These are phyloP conservation scores for Microcebus lehilahytsara DNA, from an alignment of 2,113 vertebrate species.

Conservation along the genomic window DNA sequence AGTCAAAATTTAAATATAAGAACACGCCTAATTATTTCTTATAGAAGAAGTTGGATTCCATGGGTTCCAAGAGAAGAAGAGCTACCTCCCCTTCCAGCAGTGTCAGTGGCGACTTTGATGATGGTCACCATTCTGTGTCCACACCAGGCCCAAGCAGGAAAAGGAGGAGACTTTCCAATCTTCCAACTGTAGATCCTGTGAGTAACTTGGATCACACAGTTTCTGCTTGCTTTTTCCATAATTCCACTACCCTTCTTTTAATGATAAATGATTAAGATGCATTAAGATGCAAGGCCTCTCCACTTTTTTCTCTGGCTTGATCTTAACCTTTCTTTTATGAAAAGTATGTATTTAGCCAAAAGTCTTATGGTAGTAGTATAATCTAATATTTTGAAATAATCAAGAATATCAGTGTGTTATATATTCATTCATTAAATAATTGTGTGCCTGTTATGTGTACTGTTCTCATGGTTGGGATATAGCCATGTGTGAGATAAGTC, in stretches of 20 bases:
- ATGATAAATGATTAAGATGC: slow-evolving; percentile 1
- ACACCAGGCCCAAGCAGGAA: slow-evolving; percentile 93
- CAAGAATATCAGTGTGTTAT: not conserved
- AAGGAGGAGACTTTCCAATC: slow-evolving; percentile 93
- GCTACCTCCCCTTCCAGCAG: slow-evolving; percentile 98
- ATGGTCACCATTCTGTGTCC: slow-evolving; percentile 92
- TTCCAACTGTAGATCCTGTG: slow-evolving; percentile 98
- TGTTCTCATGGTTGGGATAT: not conserved
- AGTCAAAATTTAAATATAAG: slow-evolving; percentile 81
- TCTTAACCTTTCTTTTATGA: slow-evolving; percentile 15
- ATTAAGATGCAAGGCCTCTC: not conserved
- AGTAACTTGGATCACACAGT: slow-evolving; percentile 77
- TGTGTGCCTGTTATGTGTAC: not conserved
- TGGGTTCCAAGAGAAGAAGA: slow-evolving; percentile 98
- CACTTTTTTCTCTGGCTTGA: not conserved
- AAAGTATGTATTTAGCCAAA: slow-evolving; percentile 8
- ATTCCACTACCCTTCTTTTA: not conserved
- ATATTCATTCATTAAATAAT: not conserved
- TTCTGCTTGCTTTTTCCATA: not conserved
- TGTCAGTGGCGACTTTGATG: slow-evolving; percentile 97
- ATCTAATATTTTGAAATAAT: not conserved
- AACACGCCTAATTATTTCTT: slow-evolving; percentile 81
- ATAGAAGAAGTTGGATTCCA: slow-evolving; percentile 91
- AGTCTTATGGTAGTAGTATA: not conserved
- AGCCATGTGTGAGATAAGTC: not conserved